These are phyloP conservation scores for Simalia tracyae DNA, from an alignment of 2,797 vertebrate genomes.

Conservation along the genomic window DNA sequence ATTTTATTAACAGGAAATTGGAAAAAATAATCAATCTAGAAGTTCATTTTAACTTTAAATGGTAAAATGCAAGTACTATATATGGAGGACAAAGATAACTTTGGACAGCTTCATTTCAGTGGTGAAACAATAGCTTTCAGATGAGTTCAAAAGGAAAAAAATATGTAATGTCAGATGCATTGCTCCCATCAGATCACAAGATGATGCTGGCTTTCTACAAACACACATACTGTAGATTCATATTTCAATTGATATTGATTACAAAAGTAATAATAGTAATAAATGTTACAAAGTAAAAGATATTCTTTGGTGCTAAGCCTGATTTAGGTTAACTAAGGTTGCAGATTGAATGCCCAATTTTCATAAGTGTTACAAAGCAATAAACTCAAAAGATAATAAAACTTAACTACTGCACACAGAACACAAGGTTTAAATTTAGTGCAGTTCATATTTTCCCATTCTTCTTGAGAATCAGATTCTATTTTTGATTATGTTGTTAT, in stretches of 20 bases:
- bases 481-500: not conserved
- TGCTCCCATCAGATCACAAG: not conserved
- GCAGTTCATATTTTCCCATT: not conserved
- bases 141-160: not conserved
- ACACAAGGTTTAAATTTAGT: not conserved
- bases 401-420: not conserved
- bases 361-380: not conserved
- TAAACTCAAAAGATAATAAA: not conserved
- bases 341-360: not conserved
- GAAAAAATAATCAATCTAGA: too few relatives aligned
- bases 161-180: not conserved
- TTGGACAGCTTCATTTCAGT: too few relatives aligned
- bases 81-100: too few relatives aligned
- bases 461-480: not conserved
- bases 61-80: too few relatives aligned
- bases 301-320: not conserved
- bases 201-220: not conserved
- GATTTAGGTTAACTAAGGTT: not conserved
- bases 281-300: not conserved
- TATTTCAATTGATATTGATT: not conserved
- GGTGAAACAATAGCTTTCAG: too few relatives aligned
- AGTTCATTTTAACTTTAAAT: too few relatives aligned
- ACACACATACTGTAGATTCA: not conserved
- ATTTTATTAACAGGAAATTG: not conserved
- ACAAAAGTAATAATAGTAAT: not conserved